These are phyloP conservation scores for Miltochrista miniata DNA, from an alignment of 2,888 invertebrate species.

Conservation along the genomic window DNA sequence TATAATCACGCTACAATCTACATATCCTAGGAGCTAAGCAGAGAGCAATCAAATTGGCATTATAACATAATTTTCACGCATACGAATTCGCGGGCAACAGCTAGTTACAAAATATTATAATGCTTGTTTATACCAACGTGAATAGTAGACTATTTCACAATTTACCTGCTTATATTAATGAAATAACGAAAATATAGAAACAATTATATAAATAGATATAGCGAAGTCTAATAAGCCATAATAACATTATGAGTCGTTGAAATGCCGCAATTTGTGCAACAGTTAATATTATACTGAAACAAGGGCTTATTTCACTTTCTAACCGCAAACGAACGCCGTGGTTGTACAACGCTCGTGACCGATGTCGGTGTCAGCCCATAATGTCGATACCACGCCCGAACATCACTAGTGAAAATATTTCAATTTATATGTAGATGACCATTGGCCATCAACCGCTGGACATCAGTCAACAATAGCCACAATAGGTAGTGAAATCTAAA, in stretches of 20 bases:
- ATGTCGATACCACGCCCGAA: conserved; percentile 28
- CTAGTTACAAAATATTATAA: background rate
- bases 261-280: conserved; percentile 54
- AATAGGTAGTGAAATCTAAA: conserved; percentile 15
- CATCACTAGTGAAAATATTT: conserved; percentile 37
- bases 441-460: conserved; percentile 1
- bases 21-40: no score
- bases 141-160: conserved; percentile 1
- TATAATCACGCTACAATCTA: no score
- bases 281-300: conserved; percentile 51
- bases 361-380: conserved; percentile 19
- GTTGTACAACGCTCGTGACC: conserved; percentile 47
- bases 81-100: no score
- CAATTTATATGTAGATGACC: conserved; percentile 10
- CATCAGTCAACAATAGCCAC: conserved; percentile 6
- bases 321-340: conserved; percentile 58
- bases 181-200: conserved; percentile 3
- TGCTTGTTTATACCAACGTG: background rate
- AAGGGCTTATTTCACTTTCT: conserved; percentile 63
- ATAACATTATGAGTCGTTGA: conserved; percentile 29
- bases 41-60: no score
- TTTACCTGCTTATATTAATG: conserved; percentile 3
- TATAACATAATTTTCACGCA: no score
- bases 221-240: conserved; percentile 15
- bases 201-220: conserved; percentile 3